Percentiles rank a stretch among this genome's conserved stretches.
These are phyloP conservation scores for Chrysochloris asiatica DNA, from an alignment of 2,113 vertebrate genomes.

Conservation along the genomic window DNA sequence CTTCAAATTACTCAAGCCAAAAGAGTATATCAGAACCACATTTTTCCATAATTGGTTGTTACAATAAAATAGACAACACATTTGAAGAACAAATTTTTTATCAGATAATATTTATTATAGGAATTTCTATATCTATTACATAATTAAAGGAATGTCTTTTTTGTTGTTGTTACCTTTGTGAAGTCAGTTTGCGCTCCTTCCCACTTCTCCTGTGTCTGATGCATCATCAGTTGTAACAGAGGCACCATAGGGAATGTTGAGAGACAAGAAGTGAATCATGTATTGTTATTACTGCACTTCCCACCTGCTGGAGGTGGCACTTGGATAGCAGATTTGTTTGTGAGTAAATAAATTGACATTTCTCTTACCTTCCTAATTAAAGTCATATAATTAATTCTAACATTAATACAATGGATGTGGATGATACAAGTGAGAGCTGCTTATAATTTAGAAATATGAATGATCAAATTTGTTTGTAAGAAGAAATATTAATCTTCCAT, in stretches of 20 bases:
- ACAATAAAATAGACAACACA: neutral
- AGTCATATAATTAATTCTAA: neutral
- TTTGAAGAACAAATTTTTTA: no score
- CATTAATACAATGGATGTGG: neutral
- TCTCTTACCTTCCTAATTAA: neutral
- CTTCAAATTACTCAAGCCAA: neutral
- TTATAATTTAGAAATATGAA: neutral
- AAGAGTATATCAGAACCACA: constrained; percentile 23
- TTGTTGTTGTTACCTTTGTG: neutral
- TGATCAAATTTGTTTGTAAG: neutral
- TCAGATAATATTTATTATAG: neutral
- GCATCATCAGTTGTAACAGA: neutral
- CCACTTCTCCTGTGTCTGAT: neutral
- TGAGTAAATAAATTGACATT: neutral
- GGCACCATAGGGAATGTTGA: neutral
- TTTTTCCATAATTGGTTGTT: constrained; percentile 18
- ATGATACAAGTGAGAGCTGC: neutral
- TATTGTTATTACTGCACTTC: neutral
- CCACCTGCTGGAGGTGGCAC: neutral
- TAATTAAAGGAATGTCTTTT: neutral
- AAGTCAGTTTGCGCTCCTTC: neutral
- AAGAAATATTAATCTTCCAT: neutral
- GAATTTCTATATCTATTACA: neutral
- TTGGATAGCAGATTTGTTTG: neutral
- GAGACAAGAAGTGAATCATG: neutral